Base-by-base conservation (phyloP, 2,888 invertebrate species). In the Phyllotreta cruciferae region DNA sequence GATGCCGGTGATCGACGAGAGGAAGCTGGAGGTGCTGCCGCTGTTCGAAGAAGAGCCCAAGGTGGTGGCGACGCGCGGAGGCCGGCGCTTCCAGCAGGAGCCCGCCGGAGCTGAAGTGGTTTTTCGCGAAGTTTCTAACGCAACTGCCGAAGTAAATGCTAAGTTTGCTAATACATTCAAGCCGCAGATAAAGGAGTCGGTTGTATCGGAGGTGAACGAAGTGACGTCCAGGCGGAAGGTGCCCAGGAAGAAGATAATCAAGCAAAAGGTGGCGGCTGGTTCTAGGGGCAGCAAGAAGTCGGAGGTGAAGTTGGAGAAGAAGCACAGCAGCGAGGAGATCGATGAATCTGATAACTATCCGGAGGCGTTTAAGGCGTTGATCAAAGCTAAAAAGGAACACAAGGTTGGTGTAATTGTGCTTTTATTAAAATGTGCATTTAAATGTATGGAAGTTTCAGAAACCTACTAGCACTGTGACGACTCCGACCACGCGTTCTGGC, bases 341-440 rank as follows among this genome's bases (percentile, higher is more conserved):
- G 86, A 85, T 66, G 87, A 88, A 69, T 70, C 76, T 1, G 87
- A 87, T 74, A 88, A 88, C 73, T 88, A 88, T 78, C 88, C 88
- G 11, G 86, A 85, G 73, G 85, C 85, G 73, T 88, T 87, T 75
- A 88, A 88, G 75, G 85, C 87, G n/a, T 78, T 88, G 57, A 80
- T 88, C 53, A 86, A 87, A 79, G 84, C 87, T 55, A 87, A 88
- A 80, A 77, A 80, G 67, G 69, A 69, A n/a, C 69, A 73, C 61
- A 73, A 76, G 75, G 79, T 79, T 70, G 70, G 74, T 65, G 35
- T 37, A 14, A 7, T 3, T 24, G 24, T 24, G 4, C 4, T 24
- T 24, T 24, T n/a, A 3, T 41, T 41, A 41, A 10, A 38, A 38
- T 7, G 6, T n/a, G 9, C 41, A 41, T 41, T 41, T 9, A 41